Evolutionary conservation across 2,888 invertebrate genomes (phyloP), one percentile per base, ranked within the genome.

Genomic region (Drosophila melanosoma): DNA sequence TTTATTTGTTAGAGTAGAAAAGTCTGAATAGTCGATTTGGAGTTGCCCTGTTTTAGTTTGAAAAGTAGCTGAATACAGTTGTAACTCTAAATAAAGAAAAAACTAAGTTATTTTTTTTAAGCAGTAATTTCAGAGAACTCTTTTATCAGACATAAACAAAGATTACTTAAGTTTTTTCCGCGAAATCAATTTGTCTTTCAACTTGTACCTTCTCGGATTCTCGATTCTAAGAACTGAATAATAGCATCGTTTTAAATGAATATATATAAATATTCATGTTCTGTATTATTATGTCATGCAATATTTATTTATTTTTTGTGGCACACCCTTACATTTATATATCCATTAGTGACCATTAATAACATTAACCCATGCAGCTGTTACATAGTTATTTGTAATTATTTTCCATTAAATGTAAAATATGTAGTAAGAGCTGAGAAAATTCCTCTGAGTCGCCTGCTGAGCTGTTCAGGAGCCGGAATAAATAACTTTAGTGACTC

Each of bases 391-490:
- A 73, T 70, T 82, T 85, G 76, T 87, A 89, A 87, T 87, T 87
- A 89, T 89, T 90, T 90, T 90, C 88, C 70, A 87, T 87, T 87
- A 90, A 90, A 74, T 67, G 70, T 58, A 76, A 49, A 48, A 36
- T 20, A 35, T n/a, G 15, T 8, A 26, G 61, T 57, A 54, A 45
- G 48, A 20, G 26, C 49, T 29, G 45, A 61, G 42, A 49, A 49
- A 71, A 57, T 53, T 69, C 65, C 74, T 51, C 52, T 59, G 85
- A 68, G 79, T 62, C 58, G 48, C 67, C 64, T 35, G 78, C 62
- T 81, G 82, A 65, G 78, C 68, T 58, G 58, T 58, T 69, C 35
- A 49, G 63, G 53, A 64, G 35, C 54, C 33, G 61, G 80, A 63
- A 79, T 79, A 79, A 79, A 79, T 82, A 82, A 70, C 65, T 68